Percentiles rank a stretch among this genome's conserved stretches.
Conservation (phyloP, 1,140 invertebrate species). For the Caerostris darwini region DNA sequence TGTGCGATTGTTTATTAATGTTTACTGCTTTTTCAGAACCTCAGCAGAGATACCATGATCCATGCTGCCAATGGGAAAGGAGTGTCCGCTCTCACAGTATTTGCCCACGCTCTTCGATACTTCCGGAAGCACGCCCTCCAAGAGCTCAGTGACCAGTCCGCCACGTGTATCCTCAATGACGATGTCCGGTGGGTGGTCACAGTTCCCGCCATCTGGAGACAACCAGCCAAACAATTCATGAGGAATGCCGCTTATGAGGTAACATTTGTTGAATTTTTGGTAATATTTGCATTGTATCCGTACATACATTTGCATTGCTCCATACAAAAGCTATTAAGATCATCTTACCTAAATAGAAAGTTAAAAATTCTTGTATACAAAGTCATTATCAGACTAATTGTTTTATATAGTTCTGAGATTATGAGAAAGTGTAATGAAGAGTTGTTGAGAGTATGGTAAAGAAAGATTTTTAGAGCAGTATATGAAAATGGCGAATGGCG, state of each 20-base stretch:
- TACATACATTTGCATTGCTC: too few species aligned
- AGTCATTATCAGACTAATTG: too few species aligned
- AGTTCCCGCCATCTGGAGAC: slow-evolving; percentile 86
- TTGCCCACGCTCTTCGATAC: slow-evolving; percentile 84
- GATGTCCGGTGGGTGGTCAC: slow-evolving; percentile 86
- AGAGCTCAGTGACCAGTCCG: slow-evolving; percentile 84
- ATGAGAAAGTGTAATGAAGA: too few species aligned
- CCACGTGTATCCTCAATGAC: slow-evolving; percentile 82
- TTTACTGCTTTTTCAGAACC: slow-evolving; percentile 17
- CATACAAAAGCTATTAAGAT: too few species aligned
- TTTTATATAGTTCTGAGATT: too few species aligned
- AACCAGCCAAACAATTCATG: slow-evolving; percentile 86
- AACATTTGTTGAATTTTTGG: slow-evolving; percentile 10
- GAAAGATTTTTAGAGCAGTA: too few species aligned
- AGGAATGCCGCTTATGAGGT: slow-evolving; percentile 85
- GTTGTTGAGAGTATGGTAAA: too few species aligned
- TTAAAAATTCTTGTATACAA: too few species aligned
- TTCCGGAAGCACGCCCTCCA: slow-evolving; percentile 84
- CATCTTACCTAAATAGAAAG: too few species aligned
- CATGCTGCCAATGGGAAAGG: slow-evolving; percentile 83
- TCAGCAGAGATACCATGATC: slow-evolving; percentile 82
- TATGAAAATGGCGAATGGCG: too few species aligned
- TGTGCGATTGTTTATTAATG: too few species aligned
- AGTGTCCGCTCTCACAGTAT: slow-evolving; percentile 84
- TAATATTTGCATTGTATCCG: too few species aligned